Conservation (phyloP, 2,113 vertebrate species). For the Neodon shergylaensis region DNA sequence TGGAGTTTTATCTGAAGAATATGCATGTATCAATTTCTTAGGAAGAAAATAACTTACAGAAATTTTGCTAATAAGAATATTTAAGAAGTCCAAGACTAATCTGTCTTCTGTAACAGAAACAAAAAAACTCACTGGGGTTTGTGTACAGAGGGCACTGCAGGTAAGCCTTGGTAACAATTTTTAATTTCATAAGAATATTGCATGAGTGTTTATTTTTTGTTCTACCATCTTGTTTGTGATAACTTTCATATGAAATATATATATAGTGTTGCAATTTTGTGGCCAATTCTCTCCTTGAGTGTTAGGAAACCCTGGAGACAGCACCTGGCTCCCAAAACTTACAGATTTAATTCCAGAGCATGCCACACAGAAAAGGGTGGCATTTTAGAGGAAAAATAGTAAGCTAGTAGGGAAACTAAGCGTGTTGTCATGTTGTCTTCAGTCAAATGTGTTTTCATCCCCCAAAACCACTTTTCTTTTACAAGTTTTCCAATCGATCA, state of each 20-base stretch:
- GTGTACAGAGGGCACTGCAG: accelerated
- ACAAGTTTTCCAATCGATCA: not conserved
- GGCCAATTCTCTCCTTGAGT: not conserved
- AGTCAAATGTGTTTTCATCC: not conserved
- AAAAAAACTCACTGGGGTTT: not conserved
- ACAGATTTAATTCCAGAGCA: not conserved
- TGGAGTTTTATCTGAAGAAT: not conserved
- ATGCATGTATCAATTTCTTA: not conserved
- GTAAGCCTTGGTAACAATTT: too few species aligned
- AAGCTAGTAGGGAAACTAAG: not conserved
- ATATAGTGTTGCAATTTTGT: not conserved
- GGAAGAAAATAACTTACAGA: not conserved
- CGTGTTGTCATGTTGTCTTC: not conserved
- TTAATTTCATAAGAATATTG: not conserved
- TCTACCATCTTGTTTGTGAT: not conserved
- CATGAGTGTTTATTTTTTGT: not conserved
- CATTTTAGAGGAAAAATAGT: not conserved
- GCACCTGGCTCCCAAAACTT: too few species aligned
- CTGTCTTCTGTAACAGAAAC: not conserved
- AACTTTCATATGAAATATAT: not conserved
- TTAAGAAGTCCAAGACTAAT: not conserved
- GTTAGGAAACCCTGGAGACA: too few species aligned
- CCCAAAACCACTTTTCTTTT: not conserved
- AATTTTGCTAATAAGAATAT: not conserved
- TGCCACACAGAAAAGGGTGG: not conserved